Evolutionary conservation across 2,113 vertebrate genomes (phyloP), one percentile per base, ranked within the genome.

Genomic region (Rhea americana): DNA sequence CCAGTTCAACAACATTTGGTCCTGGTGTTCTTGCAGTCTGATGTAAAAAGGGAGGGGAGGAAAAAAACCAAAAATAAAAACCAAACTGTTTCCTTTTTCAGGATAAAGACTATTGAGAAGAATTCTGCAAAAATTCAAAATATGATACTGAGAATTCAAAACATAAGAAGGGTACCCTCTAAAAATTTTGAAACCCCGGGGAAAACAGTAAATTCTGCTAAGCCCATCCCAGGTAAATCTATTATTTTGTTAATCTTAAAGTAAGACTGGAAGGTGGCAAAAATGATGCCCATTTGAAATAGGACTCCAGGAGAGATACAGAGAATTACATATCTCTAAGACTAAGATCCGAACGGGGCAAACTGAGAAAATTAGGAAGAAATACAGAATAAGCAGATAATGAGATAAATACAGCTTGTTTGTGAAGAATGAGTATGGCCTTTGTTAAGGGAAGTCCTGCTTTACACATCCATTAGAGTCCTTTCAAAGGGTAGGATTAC

Each of bases 121-220:
- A 97, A 98, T 90, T 98, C 98, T n/a, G 85, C 65, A 58, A 95
- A 94, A 86, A 92, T 98, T 91, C 85, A 97, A 58, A 85, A 93
- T 17, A 79, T 98, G 43, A 85, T 98, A 56, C 48, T 83, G 55
- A 87, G 95, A 85, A 62, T 97, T 24, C 94, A 92, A 79, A 77
- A 77, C 51, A 70, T 67, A 62, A 88, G 88, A 93, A 86, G 90
- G 88, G 24, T 72, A 37, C 61, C 32, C 39, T 28, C 76, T 5
- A 12, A 93, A 91, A 28, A 47, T 53, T 17, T 39, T 56, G 35
- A 15, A 15, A 39, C 11, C 4, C 32, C 22, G 41, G 53, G 71
- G 78, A 78, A 70, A 75, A 82, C 89, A 80, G 53, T 66, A 78
- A 58, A 92, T 55, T 93, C 95, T 73, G 72, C 94, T 87, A 94